Conservation (phyloP, 92 coral and sea anemone genomes). For the Epizoanthus stellaris region DNA sequence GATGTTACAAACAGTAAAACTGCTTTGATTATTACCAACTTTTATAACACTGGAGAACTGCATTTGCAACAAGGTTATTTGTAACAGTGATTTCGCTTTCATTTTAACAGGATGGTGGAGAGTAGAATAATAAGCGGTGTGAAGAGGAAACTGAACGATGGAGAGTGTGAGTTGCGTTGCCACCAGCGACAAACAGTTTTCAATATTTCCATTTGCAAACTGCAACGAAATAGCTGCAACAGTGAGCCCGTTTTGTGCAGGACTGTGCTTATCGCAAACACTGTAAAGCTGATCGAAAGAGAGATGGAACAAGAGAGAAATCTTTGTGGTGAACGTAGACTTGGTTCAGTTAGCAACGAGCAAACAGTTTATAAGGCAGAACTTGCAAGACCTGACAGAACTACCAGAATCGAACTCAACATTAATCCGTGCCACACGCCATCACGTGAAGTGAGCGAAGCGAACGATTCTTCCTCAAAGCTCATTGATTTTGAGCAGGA, state of each 20-base stretch:
- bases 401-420: conserved; percentile 42
- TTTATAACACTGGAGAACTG: not conserved
- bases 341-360: conserved; percentile 8
- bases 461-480: conserved; percentile 40
- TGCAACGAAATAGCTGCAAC: conserved; percentile 80
- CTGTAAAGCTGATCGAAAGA: conserved; percentile 86
- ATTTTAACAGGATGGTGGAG: conserved; percentile 75
- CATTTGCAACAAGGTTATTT: conserved; percentile 5
- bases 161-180: conserved; percentile 77
- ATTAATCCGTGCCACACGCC: conserved; percentile 55
- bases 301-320: conserved; percentile 87
- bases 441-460: conserved; percentile 69
- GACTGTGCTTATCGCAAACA: conserved; percentile 95
- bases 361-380: conserved; percentile 38
- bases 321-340: conserved; percentile 42
- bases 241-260: conserved; percentile 91
- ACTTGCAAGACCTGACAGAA: conserved; percentile 45
- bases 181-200: conserved; percentile 96
- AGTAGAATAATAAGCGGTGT: conserved; percentile 78
- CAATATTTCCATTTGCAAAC: conserved; percentile 94
- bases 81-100: conserved; percentile 9
- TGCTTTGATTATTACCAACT: not conserved
- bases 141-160: conserved; percentile 84
- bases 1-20: too few species aligned
- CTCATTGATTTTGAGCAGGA: conserved; percentile 74